Evolutionary conservation across 1,140 invertebrate species (phyloP).

Genomic region (Bombus turneri): DNA sequence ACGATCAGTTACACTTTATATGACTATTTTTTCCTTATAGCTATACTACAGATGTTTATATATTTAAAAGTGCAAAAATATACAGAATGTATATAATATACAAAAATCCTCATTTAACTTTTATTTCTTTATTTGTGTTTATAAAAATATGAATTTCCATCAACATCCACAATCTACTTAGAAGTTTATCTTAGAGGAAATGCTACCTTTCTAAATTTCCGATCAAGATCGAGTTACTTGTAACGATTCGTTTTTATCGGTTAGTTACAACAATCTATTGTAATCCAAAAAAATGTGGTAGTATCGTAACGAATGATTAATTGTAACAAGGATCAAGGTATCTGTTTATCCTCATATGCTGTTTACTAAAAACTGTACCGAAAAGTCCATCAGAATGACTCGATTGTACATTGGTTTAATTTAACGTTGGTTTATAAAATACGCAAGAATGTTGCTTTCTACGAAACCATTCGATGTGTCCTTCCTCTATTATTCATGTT

Average conservation of each 20-base stretch:
- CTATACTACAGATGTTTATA: no score
- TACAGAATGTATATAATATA: no score
- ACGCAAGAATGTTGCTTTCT: background rate
- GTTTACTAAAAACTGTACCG: background rate
- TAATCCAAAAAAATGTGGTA: background rate
- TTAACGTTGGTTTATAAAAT: background rate
- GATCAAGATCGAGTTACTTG: background rate
- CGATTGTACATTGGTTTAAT: background rate
- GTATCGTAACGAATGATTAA: background rate
- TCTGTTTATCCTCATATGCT: background rate
- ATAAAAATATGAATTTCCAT: background rate
- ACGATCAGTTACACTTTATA: background rate
- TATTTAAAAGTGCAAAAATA: no score
- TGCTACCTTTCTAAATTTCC: background rate
- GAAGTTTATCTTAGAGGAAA: background rate
- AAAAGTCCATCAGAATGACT: background rate
- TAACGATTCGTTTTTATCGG: background rate
- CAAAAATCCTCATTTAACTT: background rate
- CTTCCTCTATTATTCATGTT: background rate
- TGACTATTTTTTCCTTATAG: background rate
- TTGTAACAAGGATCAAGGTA: background rate
- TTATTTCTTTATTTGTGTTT: background rate
- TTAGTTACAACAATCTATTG: background rate
- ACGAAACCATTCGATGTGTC: background rate
- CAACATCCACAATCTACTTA: background rate